Conservation (phyloP, 2,797 vertebrate genomes). For the Cryptoblepharus egeriae region DNA sequence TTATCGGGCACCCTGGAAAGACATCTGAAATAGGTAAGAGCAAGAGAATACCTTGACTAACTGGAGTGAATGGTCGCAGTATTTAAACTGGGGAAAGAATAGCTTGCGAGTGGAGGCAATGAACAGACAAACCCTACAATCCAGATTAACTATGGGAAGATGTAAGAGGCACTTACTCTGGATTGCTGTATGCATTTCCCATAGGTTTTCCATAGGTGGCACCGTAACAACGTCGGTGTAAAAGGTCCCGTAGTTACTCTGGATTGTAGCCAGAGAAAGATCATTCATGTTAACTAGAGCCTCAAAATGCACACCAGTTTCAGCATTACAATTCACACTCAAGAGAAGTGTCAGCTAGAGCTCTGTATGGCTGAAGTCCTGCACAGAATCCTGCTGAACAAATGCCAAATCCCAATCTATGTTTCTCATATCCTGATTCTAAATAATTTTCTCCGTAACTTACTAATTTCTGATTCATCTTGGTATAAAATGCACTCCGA, state of each 20-base stretch:
- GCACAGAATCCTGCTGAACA: neutral
- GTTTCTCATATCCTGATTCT: neutral
- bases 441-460: conserved; percentile 13
- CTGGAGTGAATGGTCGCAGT: neutral
- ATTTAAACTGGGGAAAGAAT: neutral
- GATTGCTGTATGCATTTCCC: no score
- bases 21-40: neutral
- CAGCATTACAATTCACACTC: neutral
- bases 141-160: no score
- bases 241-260: no score
- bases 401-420: neutral
- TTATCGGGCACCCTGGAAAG: no score
- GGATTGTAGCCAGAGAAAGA: no score
- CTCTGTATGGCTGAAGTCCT: neutral
- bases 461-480: conserved; percentile 61
- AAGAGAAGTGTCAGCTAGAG: neutral
- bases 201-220: no score
- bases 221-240: no score
- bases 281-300: neutral
- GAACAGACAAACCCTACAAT: no score
- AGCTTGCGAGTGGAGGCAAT: neutral
- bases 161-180: no score
- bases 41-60: neutral
- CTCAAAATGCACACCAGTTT: neutral
- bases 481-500: conserved; percentile 49